Percentiles rank a stretch among this genome's conserved stretches.
phyloP scores from a whole-genome alignment of 2,888 invertebrate species.

The Eumerus sabulonum region DNA sequence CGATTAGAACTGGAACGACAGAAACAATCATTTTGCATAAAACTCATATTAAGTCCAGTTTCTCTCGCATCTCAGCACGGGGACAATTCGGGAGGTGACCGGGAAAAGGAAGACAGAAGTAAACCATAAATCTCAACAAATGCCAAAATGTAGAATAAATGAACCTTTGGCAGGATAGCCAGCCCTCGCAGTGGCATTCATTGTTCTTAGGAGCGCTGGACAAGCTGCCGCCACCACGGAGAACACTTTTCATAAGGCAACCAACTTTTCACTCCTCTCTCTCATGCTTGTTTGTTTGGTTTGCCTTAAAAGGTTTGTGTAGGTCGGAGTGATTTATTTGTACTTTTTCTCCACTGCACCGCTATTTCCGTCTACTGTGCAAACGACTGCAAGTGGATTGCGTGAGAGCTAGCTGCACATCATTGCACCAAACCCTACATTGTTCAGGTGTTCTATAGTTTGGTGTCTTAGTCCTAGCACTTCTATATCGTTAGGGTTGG shows the following conservation, averaged over 20 bases:
- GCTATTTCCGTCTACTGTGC: conserved; percentile 51
- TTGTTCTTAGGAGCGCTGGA: conserved; percentile 32
- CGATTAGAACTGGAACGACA: conserved; percentile 20
- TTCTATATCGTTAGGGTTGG: conserved; percentile 3
- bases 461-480: background rate
- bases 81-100: background rate
- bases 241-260: conserved; percentile 42
- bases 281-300: background rate
- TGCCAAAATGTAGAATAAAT: conserved; percentile 66
- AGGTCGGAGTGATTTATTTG: conserved; percentile 49
- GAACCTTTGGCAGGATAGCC: conserved; percentile 30
- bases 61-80: background rate
- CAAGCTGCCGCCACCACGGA: conserved; percentile 31
- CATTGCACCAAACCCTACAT: conserved; percentile 43
- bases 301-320: conserved; percentile 17
- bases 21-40: conserved; percentile 31
- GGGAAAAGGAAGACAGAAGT: conserved; percentile 29
- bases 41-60: conserved; percentile 38
- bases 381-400: conserved; percentile 50
- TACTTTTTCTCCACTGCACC: conserved; percentile 5
- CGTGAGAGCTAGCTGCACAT: conserved; percentile 61
- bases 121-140: conserved; percentile 66
- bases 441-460: background rate
- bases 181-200: conserved; percentile 2
- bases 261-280: conserved; percentile 42